Evolutionary conservation across 2,113 vertebrate species (phyloP).

Genomic region (Pluvianellus socialis): DNA sequence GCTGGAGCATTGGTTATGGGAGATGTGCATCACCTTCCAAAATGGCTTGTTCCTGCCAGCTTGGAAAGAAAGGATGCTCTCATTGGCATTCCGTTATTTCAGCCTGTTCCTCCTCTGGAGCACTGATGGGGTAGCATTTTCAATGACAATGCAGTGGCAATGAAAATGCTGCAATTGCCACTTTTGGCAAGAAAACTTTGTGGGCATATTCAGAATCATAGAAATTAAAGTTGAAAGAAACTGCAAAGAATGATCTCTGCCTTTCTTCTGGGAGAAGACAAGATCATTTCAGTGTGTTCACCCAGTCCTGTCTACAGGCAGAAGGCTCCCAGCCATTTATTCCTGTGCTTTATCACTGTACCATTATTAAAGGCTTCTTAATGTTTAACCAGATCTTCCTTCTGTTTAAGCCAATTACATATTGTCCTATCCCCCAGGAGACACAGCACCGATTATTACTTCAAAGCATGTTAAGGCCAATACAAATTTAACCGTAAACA

Average conservation of each 20-base stretch:
- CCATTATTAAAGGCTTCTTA: conserved; percentile 30
- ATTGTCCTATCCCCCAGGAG: neutral
- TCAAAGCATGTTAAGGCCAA: neutral
- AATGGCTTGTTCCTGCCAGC: conserved; percentile 29
- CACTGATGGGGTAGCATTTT: neutral
- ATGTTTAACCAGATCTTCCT: conserved; percentile 20
- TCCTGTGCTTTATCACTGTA: neutral
- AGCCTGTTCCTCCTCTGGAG: neutral
- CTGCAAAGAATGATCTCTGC: neutral
- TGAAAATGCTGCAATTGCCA: neutral
- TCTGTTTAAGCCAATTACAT: conserved; percentile 44
- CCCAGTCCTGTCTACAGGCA: neutral
- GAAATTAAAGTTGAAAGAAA: conserved; percentile 20
- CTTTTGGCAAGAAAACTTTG: conserved; percentile 6
- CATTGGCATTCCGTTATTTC: neutral
- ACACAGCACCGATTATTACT: conserved; percentile 8
- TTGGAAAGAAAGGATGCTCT: conserved; percentile 37
- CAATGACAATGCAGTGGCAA: neutral
- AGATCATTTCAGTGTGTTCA: neutral
- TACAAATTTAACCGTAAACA: neutral
- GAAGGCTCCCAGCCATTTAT: neutral
- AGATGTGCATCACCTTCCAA: conserved; percentile 23
- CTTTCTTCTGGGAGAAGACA: conserved; percentile 6
- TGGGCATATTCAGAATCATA: neutral
- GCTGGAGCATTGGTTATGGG: neutral